A percentile compares a stretch with the other conserved stretches of the same genome.
Evolutionary conservation across 2,888 invertebrate species (phyloP).

Genomic region (Holacanthella duospinosa): DNA sequence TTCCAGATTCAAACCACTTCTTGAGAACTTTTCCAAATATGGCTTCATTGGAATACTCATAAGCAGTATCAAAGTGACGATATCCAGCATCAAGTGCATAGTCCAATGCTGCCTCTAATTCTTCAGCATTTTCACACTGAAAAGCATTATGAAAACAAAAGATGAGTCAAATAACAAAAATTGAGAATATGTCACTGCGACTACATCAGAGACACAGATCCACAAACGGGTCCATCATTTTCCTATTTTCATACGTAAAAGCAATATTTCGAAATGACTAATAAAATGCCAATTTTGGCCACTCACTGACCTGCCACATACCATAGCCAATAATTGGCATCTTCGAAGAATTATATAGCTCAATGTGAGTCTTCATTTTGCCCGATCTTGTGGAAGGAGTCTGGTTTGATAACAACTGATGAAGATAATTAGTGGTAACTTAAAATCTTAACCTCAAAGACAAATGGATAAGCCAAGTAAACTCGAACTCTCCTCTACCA

Average conservation of each 20-base stretch:
- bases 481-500: too few species aligned
- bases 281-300: too few species aligned
- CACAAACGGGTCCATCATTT: too few species aligned
- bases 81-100: conserved; percentile 65
- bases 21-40: conserved; percentile 62
- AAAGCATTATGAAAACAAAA: too few species aligned
- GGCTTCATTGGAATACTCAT: conserved; percentile 64
- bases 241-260: too few species aligned
- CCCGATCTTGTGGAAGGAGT: too few species aligned
- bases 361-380: conserved; percentile 8
- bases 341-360: background rate
- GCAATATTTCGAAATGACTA: too few species aligned
- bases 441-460: too few species aligned
- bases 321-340: conserved; percentile 1
- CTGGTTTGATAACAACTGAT: too few species aligned
- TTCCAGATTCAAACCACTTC: conserved; percentile 58
- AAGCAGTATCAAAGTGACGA: conserved; percentile 71
- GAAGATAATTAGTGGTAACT: too few species aligned
- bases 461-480: too few species aligned
- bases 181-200: background rate
- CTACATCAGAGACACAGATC: too few species aligned
- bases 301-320: conserved; percentile 2
- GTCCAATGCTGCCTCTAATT: conserved; percentile 52
- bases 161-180: background rate
- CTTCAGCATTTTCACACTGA: conserved; percentile 11